phyloP scores from a whole-genome alignment of 2,888 invertebrate genomes.

The Quadriops clusia region DNA sequence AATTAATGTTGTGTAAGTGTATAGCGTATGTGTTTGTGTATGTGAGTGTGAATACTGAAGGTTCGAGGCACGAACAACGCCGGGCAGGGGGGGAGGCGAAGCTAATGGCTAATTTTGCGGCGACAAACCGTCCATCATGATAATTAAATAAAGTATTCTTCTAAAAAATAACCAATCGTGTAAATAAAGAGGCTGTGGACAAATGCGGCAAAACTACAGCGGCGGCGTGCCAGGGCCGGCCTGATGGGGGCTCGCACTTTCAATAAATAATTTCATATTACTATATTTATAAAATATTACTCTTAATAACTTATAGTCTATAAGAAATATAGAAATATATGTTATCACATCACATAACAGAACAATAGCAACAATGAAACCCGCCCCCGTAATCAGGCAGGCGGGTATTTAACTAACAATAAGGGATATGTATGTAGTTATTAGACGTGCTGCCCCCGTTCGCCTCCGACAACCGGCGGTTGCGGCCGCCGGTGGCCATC shows the following conservation, averaged over 20 bases:
- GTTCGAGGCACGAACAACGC: constrained; percentile 27
- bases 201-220: constrained; percentile 13
- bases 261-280: constrained; percentile 20
- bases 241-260: constrained; percentile 12
- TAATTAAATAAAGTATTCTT: constrained; percentile 8
- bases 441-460: too few species aligned
- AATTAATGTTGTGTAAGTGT: too few species aligned
- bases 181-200: constrained; percentile 16
- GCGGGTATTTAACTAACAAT: constrained; percentile 37
- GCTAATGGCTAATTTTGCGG: constrained; percentile 16
- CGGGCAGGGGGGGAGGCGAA: constrained; percentile 29
- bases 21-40: too few species aligned
- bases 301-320: constrained; percentile 35
- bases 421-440: constrained; percentile 41
- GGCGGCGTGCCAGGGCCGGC: constrained; percentile 15
- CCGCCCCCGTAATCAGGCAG: too few species aligned
- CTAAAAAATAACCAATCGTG: constrained; percentile 10
- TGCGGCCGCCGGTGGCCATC: too few species aligned
- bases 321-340: constrained; percentile 37
- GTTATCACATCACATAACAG: constrained; percentile 37
- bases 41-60: too few species aligned
- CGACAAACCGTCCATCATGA: constrained; percentile 10
- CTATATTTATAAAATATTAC: constrained; percentile 16
- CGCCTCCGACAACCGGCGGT: too few species aligned
- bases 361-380: constrained; percentile 40